Conservation (phyloP, 2,888 invertebrate genomes). For the Drosophila rellima region DNA sequence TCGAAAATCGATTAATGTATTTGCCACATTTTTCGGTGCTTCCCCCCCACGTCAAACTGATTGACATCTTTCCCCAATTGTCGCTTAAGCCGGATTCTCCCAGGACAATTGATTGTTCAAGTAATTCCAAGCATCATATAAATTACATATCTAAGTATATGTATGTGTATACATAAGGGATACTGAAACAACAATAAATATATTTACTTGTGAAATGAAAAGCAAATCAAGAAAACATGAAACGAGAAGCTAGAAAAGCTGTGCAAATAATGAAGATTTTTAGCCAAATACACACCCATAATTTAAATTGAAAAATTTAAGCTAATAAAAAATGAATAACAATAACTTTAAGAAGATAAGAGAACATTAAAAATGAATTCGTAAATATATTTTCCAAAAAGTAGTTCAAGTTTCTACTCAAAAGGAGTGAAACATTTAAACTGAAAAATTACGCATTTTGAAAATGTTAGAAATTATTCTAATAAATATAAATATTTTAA, state of each 20-base stretch:
- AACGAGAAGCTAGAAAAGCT: neutral
- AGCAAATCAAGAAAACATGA: neutral
- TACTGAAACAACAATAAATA: constrained; percentile 8
- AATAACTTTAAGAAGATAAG: neutral
- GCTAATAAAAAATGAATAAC: neutral
- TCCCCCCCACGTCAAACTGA: constrained; percentile 4
- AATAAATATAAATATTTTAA: neutral
- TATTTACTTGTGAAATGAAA: constrained; percentile 46
- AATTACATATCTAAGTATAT: constrained; percentile 14
- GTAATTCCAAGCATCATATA: constrained; percentile 39
- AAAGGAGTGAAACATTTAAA: too few relatives aligned
- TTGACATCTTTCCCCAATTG: constrained; percentile 6
- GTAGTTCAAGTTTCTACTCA: too few relatives aligned
- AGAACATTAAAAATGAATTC: neutral
- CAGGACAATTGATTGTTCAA: constrained; percentile 28
- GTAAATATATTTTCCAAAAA: neutral
- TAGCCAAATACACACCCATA: neutral
- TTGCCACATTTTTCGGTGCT: constrained; percentile 24
- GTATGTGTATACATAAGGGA: neutral
- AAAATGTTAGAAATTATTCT: too few relatives aligned
- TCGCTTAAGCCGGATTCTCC: constrained; percentile 20
- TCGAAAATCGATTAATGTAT: constrained; percentile 52
- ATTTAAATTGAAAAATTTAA: constrained; percentile 4
- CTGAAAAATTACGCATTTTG: too few relatives aligned
- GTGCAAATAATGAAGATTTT: neutral